phyloP scores from a whole-genome alignment of 2,113 vertebrate genomes.

The Eurypyga helias region DNA sequence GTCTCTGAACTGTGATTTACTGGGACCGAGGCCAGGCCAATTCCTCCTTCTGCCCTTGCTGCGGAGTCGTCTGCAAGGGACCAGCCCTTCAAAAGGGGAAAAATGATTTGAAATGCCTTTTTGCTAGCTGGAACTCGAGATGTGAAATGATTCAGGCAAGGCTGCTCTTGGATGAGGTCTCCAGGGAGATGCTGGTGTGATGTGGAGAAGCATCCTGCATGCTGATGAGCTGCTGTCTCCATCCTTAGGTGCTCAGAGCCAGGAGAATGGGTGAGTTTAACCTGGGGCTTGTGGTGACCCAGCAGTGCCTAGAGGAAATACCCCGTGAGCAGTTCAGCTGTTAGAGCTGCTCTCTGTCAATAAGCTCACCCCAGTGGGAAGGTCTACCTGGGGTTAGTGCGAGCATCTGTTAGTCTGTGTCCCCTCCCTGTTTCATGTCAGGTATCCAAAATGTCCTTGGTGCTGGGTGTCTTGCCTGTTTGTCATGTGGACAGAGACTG shows the following conservation, averaged over 20 bases:
- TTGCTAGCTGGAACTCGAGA: neutral
- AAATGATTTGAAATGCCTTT: neutral
- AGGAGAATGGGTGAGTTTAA: neutral
- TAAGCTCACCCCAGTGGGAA: fast-evolving
- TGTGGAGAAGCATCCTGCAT: fast-evolving
- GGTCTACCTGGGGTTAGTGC: neutral
- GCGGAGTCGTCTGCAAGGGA: neutral
- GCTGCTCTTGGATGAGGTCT: neutral
- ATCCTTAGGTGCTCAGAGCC: fast-evolving
- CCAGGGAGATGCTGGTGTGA: neutral
- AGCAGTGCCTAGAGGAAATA: fast-evolving
- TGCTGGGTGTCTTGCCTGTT: neutral
- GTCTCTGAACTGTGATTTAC: slow-evolving; percentile 58
- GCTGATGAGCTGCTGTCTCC: neutral
- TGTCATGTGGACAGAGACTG: fast-evolving
- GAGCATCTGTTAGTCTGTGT: neutral
- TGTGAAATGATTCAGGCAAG: neutral
- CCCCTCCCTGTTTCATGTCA: fast-evolving
- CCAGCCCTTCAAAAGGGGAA: neutral
- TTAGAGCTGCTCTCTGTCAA: fast-evolving
- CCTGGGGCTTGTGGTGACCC: neutral
- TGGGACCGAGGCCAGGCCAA: slow-evolving; percentile 6
- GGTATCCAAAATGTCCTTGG: neutral
- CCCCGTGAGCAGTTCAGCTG: fast-evolving
- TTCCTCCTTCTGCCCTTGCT: slow-evolving; percentile 18